Conservation (phyloP, 1,140 invertebrate genomes). For the Coelopa frigida region DNA sequence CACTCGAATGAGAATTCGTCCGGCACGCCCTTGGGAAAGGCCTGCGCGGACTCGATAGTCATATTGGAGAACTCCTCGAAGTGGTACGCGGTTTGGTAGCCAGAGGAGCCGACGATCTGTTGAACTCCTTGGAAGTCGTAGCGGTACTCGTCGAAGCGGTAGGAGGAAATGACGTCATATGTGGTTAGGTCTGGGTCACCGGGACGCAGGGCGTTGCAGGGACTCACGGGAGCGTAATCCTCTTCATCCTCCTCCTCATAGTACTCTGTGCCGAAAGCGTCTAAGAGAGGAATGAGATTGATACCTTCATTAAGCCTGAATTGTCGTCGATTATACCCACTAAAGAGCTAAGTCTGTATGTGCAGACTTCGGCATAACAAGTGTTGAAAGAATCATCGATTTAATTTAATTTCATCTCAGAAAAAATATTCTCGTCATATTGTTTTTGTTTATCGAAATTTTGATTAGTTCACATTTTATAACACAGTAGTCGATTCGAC, state of each 20-base stretch:
- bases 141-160: constrained; percentile 56
- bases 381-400: no score
- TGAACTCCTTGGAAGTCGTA: constrained; percentile 56
- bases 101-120: constrained; percentile 63
- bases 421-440: no score
- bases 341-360: no score
- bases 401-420: no score
- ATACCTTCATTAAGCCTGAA: not conserved
- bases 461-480: no score
- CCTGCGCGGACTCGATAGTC: constrained; percentile 58
- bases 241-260: constrained; percentile 15
- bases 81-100: constrained; percentile 69
- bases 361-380: no score
- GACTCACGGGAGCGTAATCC: constrained; percentile 30
- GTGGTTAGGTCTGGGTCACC: constrained; percentile 70
- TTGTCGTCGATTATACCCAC: no score
- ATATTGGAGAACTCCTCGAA: constrained; percentile 64
- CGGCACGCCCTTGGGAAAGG: constrained; percentile 51
- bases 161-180: constrained; percentile 72
- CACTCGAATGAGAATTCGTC: constrained; percentile 65
- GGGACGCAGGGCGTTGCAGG: constrained; percentile 57
- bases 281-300: not conserved
- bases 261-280: constrained; percentile 23
- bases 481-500: no score
- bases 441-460: no score